Evolutionary conservation across 2,888 invertebrate genomes (phyloP).

Genomic region (Dicroscelio sp.): DNA sequence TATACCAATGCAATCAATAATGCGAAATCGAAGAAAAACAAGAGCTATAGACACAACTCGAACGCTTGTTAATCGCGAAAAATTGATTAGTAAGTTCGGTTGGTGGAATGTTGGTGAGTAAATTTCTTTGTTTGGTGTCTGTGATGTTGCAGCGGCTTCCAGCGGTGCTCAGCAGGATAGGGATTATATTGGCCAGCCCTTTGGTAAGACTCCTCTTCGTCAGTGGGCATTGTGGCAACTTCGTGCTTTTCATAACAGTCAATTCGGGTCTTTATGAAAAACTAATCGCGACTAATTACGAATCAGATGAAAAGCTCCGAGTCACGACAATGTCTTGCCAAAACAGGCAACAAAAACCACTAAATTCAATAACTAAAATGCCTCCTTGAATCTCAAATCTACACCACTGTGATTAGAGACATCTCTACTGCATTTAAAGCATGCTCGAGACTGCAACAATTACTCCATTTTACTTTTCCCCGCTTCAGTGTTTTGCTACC

Average conservation of each 20-base stretch:
- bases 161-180: conserved; percentile 98
- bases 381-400: conserved; percentile 49
- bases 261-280: not conserved
- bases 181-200: conserved; percentile 98
- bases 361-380: conserved; percentile 41
- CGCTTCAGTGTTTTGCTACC: too few relatives aligned
- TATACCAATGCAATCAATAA: conserved; percentile 50
- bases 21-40: conserved; percentile 55
- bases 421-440: conserved; percentile 44
- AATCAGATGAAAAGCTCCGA: conserved; percentile 68
- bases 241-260: conserved; percentile 78
- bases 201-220: conserved; percentile 95
- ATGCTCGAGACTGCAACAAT: too few relatives aligned
- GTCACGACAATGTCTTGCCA: conserved; percentile 62
- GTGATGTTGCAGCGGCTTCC: conserved; percentile 96
- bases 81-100: conserved; percentile 90
- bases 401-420: conserved; percentile 46
- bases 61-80: conserved; percentile 80
- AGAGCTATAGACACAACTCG: conserved; percentile 71
- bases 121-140: conserved; percentile 91
- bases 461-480: too few relatives aligned
- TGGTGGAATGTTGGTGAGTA: conserved; percentile 91
- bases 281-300: conserved; percentile 16
- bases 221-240: conserved; percentile 87
- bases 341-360: conserved; percentile 25